Conservation (phyloP, 2,113 vertebrate genomes). For the Pagrus major region DNA sequence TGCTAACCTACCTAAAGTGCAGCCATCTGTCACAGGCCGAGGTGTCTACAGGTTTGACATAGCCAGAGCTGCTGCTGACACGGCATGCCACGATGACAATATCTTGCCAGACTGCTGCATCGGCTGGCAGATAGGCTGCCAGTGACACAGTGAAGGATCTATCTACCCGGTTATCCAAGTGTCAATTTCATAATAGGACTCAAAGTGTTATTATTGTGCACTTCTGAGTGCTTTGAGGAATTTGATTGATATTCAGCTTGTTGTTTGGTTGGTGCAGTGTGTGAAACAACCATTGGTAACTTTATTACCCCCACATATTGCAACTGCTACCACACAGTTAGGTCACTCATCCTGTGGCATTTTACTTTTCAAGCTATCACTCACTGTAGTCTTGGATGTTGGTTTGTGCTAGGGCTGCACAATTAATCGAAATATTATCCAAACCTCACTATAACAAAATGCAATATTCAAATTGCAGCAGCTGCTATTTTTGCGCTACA, state of each 20-base stretch:
- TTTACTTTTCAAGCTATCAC: not conserved
- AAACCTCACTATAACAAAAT: no score
- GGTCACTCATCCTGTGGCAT: conserved; percentile 24
- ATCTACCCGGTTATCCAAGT: not conserved
- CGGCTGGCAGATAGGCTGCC: conserved; percentile 7
- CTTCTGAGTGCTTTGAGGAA: not conserved
- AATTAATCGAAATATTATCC: no score
- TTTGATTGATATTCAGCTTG: not conserved
- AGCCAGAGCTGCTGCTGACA: conserved; percentile 64
- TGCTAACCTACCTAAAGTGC: conserved; percentile 26
- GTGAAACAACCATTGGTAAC: not conserved
- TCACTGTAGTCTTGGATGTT: not conserved
- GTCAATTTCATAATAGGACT: not conserved
- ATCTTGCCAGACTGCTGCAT: conserved; percentile 43
- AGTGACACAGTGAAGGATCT: conserved; percentile 7
- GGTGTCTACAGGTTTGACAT: conserved; percentile 40
- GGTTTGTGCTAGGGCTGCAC: no score
- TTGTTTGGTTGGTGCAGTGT: no score
- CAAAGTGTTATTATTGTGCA: not conserved
- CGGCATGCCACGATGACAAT: conserved; percentile 2
- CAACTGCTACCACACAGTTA: not conserved
- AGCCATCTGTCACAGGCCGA: conserved; percentile 39
- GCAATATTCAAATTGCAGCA: no score
- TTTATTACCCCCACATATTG: not conserved
- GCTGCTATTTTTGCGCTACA: no score